phyloP scores from a whole-genome alignment of 2,888 invertebrate genomes.

The Mamestra brassicae region DNA sequence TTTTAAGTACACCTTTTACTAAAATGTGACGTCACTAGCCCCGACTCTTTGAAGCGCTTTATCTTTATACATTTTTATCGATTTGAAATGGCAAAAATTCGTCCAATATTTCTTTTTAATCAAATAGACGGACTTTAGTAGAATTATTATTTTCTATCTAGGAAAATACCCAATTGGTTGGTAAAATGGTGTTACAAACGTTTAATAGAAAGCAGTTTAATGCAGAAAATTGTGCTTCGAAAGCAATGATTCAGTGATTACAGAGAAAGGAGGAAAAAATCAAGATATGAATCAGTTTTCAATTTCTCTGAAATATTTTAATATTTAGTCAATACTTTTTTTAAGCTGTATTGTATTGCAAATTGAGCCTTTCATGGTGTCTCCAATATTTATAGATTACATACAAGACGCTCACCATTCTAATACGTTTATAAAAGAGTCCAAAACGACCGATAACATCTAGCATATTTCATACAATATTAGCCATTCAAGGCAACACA shows the following conservation, averaged over 20 bases:
- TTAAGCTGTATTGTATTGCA: background rate
- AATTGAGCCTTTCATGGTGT: background rate
- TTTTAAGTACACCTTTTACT: too few species aligned
- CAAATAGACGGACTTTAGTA: too few species aligned
- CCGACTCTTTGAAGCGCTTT: too few species aligned
- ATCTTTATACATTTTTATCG: too few species aligned
- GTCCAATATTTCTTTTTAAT: too few species aligned
- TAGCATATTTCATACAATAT: slow-evolving; percentile 1
- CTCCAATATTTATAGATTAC: too few species aligned
- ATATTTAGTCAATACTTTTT: background rate
- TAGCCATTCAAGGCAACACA: slow-evolving; percentile 27
- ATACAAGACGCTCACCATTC: background rate
- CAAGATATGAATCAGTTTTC: slow-evolving; percentile 25
- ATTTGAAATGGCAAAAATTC: too few species aligned
- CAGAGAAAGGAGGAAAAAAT: slow-evolving; percentile 39
- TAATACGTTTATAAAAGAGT: background rate
- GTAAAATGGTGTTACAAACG: slow-evolving; percentile 9
- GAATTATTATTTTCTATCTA: too few species aligned
- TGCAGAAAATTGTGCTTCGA: slow-evolving; percentile 7
- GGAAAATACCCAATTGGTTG: background rate
- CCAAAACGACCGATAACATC: background rate
- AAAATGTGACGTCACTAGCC: too few species aligned
- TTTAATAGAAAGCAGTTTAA: slow-evolving; percentile 24
- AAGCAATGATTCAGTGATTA: slow-evolving; percentile 33
- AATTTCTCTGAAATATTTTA: slow-evolving; percentile 23